A percentile compares a stretch with the other conserved stretches of the same genome.
These are phyloP conservation scores for Cygnus buccinator DNA, from an alignment of 2,113 vertebrate species.

Conservation along the genomic window DNA sequence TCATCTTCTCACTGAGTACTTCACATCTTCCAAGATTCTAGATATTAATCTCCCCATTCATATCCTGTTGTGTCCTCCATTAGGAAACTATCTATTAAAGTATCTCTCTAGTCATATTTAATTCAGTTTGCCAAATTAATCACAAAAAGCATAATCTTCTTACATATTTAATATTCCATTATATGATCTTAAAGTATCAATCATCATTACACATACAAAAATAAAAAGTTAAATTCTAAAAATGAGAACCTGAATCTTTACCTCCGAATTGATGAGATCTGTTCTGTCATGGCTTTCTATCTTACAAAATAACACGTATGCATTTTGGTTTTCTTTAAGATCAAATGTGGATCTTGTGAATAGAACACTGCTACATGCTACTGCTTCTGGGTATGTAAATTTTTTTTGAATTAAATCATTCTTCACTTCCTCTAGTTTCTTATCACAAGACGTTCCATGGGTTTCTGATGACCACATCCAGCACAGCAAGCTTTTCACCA, in stretches of 20 bases:
- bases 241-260: background rate
- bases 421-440: background rate
- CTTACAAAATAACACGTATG: background rate
- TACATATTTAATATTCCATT: conserved; percentile 7
- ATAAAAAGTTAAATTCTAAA: background rate
- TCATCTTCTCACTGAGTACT: background rate
- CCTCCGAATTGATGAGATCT: background rate
- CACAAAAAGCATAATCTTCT: background rate
- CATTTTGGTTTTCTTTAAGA: background rate
- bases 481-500: background rate
- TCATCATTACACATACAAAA: background rate
- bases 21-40: background rate
- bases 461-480: background rate
- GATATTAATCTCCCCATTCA: background rate
- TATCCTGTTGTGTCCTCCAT: background rate
- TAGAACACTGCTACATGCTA: background rate
- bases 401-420: background rate
- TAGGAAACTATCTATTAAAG: background rate
- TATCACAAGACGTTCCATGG: background rate
- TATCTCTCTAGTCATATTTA: background rate
- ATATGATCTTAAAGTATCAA: background rate
- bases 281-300: background rate
- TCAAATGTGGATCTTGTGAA: background rate
- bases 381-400: background rate
- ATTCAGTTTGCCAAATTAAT: conserved; percentile 39